Base-by-base conservation (phyloP, 1,140 invertebrate genomes). In the Drosophila tsacasi region DNA sequence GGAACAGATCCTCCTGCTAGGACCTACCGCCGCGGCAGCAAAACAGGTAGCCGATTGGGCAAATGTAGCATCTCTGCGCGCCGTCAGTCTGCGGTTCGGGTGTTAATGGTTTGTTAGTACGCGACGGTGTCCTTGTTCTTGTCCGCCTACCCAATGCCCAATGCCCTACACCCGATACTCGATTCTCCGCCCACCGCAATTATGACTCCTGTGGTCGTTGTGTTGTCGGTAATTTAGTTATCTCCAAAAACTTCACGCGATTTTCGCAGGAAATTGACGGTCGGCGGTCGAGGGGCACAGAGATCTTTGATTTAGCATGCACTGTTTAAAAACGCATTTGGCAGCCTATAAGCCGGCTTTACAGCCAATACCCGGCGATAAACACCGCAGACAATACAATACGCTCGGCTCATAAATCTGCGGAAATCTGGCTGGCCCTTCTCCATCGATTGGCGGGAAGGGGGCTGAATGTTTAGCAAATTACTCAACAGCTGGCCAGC, bases 81-180 rank as follows among this genome's bases (percentile, higher is more conserved):
- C 52, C 68, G 58, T 50, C 49, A 55, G 58, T 79, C 71, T 91
- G 89, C 81, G 89, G 89, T 91, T 91, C 86, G 49, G 50, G 83
- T 83, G 86, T 89, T 91, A 91, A 91, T 91, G 71, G 89, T 91
- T 83, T 91, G 89, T 91, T 89, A 91, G 81, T 80, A 63, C 60
- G 6, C 49, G 54, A 42, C 58, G 19, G 54, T 79, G 55, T 77
- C 72, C 76, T 79, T 78, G 81, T 47, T 64, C 54, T 47, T 74
- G 59, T 19, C 32, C 17, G 37, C n/a, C 25, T 47, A 65, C 21
- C 55, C 32, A 42, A 19, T 35, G 32, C 39, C 39, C 40, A 42
- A 21, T 15, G 5, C 15, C 35, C 32, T 54, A 21, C 2, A 30
- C 17, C 25, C 49, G 2, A 21, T 54, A 35, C 21, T 25, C 35